Evolutionary conservation across 2,113 vertebrate genomes (phyloP), one percentile per base, ranked within the genome.

Genomic region (Steatornis caripensis): DNA sequence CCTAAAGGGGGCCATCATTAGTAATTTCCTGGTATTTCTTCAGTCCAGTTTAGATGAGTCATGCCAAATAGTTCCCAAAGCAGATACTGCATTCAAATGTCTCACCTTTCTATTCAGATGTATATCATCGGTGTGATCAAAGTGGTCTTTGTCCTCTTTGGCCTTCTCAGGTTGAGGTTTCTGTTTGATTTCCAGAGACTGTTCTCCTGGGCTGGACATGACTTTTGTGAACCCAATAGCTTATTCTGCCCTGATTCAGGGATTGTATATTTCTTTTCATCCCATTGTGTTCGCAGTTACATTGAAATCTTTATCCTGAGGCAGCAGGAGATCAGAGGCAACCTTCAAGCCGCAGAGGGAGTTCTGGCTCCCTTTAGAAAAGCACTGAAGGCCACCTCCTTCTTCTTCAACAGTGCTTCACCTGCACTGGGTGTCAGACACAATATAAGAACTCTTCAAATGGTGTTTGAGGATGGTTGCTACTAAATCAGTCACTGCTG

Each of bases 111-210:
- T 58, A 61, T 79, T 74, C 36, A 57, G 48, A 39, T 22, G 19
- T 4, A 4, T 11, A 34, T 32, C 14, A 11, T 8, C 16, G 6
- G 12, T 3, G 1, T 20, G n/a, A n/a, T n/a, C 8, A 26, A 82
- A 68, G 16, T 23, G 20, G 8, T 43, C 43, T 39, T 80, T 71
- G 51, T 77, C 70, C 36, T 49, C 51, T 62, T 4, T 18, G 10
- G 24, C 53, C 26, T 79, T 69, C 54, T 74, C 26, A 46, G 11
- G 9, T 27, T 68, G 39, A 68, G 34, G 34, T 51, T 87, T 68
- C 30, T 5, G 6, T 66, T 41, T 74, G 43, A 36, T 68, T 62
- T 76, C n/a, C 74, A 48, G 66, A 78, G 34, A 8, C 36, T n/a
- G 16, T 65, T 80, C 17, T 12, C 66, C 36, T 87, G 60, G 41